Base-by-base conservation (phyloP, 1,140 invertebrate species). In the Lithobius niger region DNA sequence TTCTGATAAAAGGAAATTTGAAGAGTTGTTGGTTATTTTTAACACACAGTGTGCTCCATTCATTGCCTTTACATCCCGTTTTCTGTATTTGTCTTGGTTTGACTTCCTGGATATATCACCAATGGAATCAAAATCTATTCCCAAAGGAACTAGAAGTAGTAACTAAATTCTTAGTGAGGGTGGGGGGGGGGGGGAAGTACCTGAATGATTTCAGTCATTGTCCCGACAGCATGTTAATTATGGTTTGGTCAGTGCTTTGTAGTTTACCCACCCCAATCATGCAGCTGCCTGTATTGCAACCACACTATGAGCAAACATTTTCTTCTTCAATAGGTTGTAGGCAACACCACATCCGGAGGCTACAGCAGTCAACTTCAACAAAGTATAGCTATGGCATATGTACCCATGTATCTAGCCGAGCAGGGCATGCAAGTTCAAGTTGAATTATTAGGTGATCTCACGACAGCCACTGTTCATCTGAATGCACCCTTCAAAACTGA, bases 321-420 rank as follows among this genome's bases (percentile, higher is more conserved):
- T 55, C 25, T 18, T 54, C 50, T 53, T 50, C 47, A 25, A 49
- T 44, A 69, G 64, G 66, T 69, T 25, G 65, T 71, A 13, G 69
- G 69, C 3, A 63, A 64, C 53, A 67, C 66, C 2, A 71, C 69
- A 2, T 71, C 69, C 27, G 69, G 69, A 2, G 59, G 60, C 42
- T 71, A 60, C 52, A 66, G 67, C 6, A 62, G 61, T 50, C 57
- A 61, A 16, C 57, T 67, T 1, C 49, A 60, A 16, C 44, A 66
- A 21, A 56, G 64, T 45, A 22, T 71, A 1, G 68, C 69, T 19
- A 64, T 68, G 48, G 69, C 64, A 6, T 71, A 70, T 55, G 28
- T 71, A 3, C 69, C 69, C 18, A 57, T 61, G 0, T 59, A 60
- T 19, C 53, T 70, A 1, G 47, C 61, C 10, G 26, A 54, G 16